phyloP scores from a whole-genome alignment of 2,113 vertebrate genomes.

The Myiopsitta monachus region DNA sequence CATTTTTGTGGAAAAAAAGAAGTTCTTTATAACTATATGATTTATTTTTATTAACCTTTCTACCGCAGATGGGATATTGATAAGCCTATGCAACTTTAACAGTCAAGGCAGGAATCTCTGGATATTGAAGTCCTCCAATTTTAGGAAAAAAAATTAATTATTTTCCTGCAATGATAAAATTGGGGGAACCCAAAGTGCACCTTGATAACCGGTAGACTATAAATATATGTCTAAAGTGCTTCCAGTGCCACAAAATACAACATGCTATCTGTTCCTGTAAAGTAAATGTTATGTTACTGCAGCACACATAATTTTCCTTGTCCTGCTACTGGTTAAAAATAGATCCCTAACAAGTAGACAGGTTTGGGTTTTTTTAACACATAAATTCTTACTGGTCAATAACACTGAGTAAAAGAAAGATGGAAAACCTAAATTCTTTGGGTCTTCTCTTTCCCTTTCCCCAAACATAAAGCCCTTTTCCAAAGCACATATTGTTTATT shows the following conservation, averaged over 20 bases:
- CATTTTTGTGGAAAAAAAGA: not conserved
- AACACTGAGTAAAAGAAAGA: not conserved
- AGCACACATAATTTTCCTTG: not conserved
- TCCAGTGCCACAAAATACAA: not conserved
- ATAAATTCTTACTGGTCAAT: not conserved
- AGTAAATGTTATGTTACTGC: not conserved
- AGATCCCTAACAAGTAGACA: not conserved
- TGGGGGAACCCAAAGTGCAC: not conserved
- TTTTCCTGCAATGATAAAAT: not conserved
- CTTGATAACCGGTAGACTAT: not conserved
- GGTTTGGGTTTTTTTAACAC: accelerated
- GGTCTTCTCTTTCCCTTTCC: not conserved
- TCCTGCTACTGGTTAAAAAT: not conserved
- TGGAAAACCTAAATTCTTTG: not conserved
- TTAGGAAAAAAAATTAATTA: not conserved
- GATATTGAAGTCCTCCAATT: not conserved
- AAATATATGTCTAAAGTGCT: not conserved
- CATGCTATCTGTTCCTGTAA: not conserved
- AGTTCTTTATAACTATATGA: not conserved
- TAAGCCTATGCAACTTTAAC: not conserved
- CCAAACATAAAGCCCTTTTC: not conserved
- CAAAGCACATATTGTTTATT: not conserved
- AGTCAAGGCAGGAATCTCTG: not conserved
- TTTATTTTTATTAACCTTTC: not conserved
- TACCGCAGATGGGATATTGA: not conserved